Percentiles rank a stretch among this genome's conserved stretches.
phyloP scores from a whole-genome alignment of 2,113 vertebrate species.

The Thomomys bottae region DNA sequence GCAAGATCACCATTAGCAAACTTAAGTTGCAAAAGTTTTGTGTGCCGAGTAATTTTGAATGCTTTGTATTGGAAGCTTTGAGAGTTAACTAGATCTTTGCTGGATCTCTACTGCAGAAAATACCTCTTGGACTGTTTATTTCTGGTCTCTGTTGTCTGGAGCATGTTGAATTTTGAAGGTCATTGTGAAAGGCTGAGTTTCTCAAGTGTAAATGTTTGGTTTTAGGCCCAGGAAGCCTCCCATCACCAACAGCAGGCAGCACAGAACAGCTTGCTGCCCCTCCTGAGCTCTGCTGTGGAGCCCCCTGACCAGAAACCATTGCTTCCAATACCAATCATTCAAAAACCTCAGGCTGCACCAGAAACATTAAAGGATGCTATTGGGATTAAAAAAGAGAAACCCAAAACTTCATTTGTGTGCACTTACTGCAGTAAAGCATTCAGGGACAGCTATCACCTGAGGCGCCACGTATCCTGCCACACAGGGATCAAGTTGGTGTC shows the following conservation, averaged over 20 bases:
- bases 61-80: constrained; percentile 22
- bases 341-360: constrained; percentile 94
- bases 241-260: constrained; percentile 98
- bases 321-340: constrained; percentile 94
- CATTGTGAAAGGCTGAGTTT: constrained; percentile 67
- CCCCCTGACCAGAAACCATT: constrained; percentile 97
- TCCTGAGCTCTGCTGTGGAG: constrained; percentile 95
- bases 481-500: constrained; percentile 98
- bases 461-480: constrained; percentile 97
- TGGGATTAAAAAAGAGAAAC: constrained; percentile 98
- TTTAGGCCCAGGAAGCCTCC: constrained; percentile 96
- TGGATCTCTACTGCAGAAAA: constrained; percentile 19
- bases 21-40: constrained; percentile 59
- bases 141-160: constrained; percentile 62
- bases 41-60: constrained; percentile 50
- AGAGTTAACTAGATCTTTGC: constrained; percentile 34
- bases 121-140: constrained; percentile 50
- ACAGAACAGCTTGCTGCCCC: constrained; percentile 96
- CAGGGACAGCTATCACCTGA: constrained; percentile 98
- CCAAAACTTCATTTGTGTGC: constrained; percentile 98
- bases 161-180: constrained; percentile 70
- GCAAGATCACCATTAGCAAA: constrained; percentile 60
- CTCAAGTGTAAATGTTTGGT: constrained; percentile 87
- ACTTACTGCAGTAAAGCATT: constrained; percentile 99
- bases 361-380: constrained; percentile 95